Evolutionary conservation across 2,797 vertebrate species (phyloP), one percentile per base, ranked within the genome.

Genomic region (Eidolon dupreanum): DNA sequence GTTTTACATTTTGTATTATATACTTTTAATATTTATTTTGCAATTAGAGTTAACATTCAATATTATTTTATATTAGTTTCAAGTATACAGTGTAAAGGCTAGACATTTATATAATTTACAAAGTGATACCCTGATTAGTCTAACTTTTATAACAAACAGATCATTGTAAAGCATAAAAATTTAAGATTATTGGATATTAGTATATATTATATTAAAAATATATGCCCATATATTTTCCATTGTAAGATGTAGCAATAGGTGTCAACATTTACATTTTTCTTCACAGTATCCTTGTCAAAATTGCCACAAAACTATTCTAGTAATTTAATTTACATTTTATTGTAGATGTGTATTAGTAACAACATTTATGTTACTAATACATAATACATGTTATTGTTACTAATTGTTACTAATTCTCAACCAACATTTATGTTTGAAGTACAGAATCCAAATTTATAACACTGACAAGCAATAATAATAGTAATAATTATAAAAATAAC

Each of bases 401-500:
- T n/a, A n/a, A n/a, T n/a, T n/a, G n/a, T n/a, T n/a, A n/a, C n/a
- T n/a, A n/a, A n/a, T 66, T 93, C 26, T 93, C 41, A 90, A 61
- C 1, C 86, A 95, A 94, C 3, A 71, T 87, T 38, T 43, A 71
- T 15, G 3, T 36, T 66, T 90, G 38, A 13, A 65, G 3, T 65
- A 81, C 6, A 85, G 19, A 66, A 38, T 85, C 1, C 1, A 94
- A 85, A 81, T 71, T 75, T 90, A 71, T 61, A 19, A 33, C 17
- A 79, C 24, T 43, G 17, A 28, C 24, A 96, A 89, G 51, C 36
- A 90, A 77, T 65, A 70, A 41, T 10, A 83, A 87, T 33, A 68
- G 5, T 71, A 90, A 81, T 4, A 94, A 81, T 59, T 77, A 75
- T 73, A 94, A 88, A 85, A 92, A 79, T 74, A 63, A 83, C 38